Percentiles rank a stretch among this genome's conserved stretches.
These are phyloP conservation scores for Notoglanidium macrostoma DNA, from an alignment of 2,797 vertebrate genomes.

Conservation along the genomic window DNA sequence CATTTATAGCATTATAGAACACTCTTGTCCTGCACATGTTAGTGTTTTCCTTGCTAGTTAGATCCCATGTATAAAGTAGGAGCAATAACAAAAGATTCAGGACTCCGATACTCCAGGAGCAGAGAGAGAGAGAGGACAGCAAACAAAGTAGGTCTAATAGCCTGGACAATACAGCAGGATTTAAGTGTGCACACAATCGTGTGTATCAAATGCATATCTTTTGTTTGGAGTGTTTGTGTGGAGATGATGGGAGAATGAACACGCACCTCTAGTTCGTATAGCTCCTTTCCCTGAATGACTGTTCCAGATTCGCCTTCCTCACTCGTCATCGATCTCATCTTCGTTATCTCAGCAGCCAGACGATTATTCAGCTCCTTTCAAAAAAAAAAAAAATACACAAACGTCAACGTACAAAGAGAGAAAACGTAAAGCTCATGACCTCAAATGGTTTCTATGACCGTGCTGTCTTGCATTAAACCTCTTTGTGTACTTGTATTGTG, in stretches of 20 bases:
- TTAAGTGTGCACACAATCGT: neutral
- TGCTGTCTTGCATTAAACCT: neutral
- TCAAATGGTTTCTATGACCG: neutral
- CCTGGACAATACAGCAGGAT: neutral
- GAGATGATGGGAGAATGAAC: neutral
- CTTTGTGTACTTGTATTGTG: neutral
- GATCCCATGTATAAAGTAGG: neutral
- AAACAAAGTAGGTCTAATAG: neutral
- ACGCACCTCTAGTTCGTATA: slow-evolving; percentile 79
- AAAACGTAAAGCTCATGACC: neutral
- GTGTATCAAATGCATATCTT: too few species aligned
- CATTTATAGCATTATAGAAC: neutral
- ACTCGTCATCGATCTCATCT: slow-evolving; percentile 79
- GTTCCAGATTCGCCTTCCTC: slow-evolving; percentile 69
- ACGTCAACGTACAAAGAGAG: neutral
- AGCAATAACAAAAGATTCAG: neutral
- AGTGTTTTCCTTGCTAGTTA: too few species aligned
- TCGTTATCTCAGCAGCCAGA: slow-evolving; percentile 81
- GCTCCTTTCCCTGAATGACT: slow-evolving; percentile 78
- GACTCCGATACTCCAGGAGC: neutral
- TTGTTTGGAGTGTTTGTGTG: neutral
- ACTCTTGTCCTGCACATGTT: neutral
- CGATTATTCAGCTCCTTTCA: slow-evolving; percentile 81
- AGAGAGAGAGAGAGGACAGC: neutral
- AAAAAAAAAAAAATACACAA: neutral